Evolutionary conservation across 2,888 invertebrate genomes (phyloP), one percentile per base, ranked within the genome.

Genomic region (Digitonthophagus gazella): DNA sequence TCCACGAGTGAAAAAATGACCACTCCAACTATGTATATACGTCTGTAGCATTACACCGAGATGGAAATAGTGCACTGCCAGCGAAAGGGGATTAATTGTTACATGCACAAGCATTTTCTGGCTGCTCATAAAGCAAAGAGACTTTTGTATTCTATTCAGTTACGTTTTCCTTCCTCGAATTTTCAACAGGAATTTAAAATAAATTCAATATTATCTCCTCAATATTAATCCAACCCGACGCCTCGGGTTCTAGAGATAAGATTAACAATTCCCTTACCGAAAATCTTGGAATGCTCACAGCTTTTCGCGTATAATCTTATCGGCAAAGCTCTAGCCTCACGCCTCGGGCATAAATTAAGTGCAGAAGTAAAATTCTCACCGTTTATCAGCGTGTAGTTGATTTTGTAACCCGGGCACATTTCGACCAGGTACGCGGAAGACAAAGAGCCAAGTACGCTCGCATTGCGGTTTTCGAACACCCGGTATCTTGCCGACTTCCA

Each of bases 401-500:
- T 78, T 58, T 81, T 81, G 73, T 83, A 84, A 66, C 82, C 80
- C 0, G 84, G 83, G 71, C 89, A 89, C 65, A 88, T 78, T 65
- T 84, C 81, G 61, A 71, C 58, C 58, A 79, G 73, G 72, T 77
- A 80, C 15, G 79, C 74, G 54, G 80, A 78, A 20, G 78, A 75
- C 20, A 81, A 72, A 14, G 80, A 74, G 28, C 81, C 82, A 65
- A 81, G 73, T 65, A 78, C 66, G 15, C 72, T 73, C 11, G 77
- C 67, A 57, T 72, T 69, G 18, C 75, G 72, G 66, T 78, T 78
- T 72, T 79, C 80, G 66, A 74, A 76, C 57, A 80, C 73, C 19
- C 74, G 75, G 74, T 81, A 82, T 44, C 72, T 77, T 65, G 73
- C 80, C 20, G 77, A 73, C 19, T 77, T 76, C 81, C 81, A 82